These are phyloP conservation scores for Glossophaga mutica DNA, from an alignment of 2,797 vertebrate genomes.

Conservation along the genomic window DNA sequence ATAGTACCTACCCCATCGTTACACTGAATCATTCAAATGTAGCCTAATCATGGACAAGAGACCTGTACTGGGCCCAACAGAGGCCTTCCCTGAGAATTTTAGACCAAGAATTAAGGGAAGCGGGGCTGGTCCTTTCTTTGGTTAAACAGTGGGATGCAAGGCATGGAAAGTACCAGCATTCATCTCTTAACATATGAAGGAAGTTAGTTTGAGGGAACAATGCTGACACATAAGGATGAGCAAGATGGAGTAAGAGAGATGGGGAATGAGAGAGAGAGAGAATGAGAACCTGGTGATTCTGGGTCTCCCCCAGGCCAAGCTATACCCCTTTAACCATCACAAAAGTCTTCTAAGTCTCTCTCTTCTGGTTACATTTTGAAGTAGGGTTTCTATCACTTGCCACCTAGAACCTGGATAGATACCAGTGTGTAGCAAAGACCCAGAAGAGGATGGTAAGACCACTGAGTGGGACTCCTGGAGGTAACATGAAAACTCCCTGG, in stretches of 20 bases:
- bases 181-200: neutral
- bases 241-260: neutral
- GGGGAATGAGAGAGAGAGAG: no score
- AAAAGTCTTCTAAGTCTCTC: neutral
- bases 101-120: neutral
- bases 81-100: neutral
- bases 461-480: neutral
- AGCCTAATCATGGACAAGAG: neutral
- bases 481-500: neutral
- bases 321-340: neutral
- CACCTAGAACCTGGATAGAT: neutral
- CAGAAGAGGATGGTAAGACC: neutral
- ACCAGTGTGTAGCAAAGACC: neutral
- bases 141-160: neutral
- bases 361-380: neutral
- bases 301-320: neutral
- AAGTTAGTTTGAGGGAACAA: neutral
- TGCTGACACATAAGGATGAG: neutral
- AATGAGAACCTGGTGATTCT: neutral
- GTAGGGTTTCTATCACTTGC: neutral
- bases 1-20: neutral
- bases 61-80: neutral
- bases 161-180: neutral
- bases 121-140: neutral
- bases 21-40: neutral